Evolutionary conservation across 2,113 vertebrate genomes (phyloP).

Genomic region (Amblyornis subalaris): DNA sequence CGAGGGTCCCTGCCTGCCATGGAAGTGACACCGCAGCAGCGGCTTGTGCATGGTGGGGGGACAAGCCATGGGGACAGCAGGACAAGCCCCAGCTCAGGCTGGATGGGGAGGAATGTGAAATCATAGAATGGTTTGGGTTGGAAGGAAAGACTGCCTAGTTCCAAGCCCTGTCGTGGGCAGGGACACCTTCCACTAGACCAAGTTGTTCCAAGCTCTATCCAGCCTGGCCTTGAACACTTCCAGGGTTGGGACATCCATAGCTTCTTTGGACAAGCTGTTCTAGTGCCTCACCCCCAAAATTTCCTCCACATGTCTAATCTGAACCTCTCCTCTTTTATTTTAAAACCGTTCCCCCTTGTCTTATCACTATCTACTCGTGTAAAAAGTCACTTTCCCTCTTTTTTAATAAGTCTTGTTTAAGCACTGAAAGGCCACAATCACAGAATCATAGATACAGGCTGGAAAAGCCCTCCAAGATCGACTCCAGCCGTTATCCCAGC

Average conservation of each 20-base stretch:
- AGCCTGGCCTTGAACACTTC: neutral
- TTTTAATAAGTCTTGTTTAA: neutral
- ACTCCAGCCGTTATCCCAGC: neutral
- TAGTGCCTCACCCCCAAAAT: neutral
- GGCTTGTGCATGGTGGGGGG: neutral
- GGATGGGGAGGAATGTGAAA: neutral
- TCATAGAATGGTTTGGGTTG: neutral
- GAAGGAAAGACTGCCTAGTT: neutral
- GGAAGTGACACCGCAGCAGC: neutral
- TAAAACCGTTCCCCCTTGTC: neutral
- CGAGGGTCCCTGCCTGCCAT: neutral
- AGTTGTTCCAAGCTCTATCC: neutral
- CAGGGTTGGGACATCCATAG: neutral
- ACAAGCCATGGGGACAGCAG: neutral
- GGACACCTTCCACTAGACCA: neutral
- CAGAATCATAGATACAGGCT: neutral
- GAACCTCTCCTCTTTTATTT: neutral
- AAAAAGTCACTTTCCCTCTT: neutral
- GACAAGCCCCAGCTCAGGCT: neutral
- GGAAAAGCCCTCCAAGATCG: neutral
- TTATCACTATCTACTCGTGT: fast-evolving
- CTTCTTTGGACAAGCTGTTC: neutral
- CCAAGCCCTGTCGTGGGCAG: neutral
- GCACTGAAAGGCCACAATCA: neutral
- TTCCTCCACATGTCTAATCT: neutral